Base-by-base conservation (phyloP, 2,797 vertebrate species). In the Melanotaenia boesemani region DNA sequence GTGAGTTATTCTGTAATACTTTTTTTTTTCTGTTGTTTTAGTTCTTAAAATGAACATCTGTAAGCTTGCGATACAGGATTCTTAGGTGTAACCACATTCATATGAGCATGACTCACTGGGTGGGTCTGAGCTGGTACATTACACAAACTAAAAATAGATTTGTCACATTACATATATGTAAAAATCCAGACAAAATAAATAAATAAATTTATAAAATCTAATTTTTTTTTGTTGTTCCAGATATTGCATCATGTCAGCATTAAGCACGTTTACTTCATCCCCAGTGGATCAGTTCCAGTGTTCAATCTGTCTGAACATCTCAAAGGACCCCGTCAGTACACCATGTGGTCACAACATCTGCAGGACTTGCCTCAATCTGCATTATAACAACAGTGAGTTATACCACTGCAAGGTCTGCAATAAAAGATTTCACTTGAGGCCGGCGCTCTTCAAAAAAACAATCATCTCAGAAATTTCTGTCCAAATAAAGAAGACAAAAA, bases 311-410 rank as follows among this genome's bases (percentile, higher is more conserved):
- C 32, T 61, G 50, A 57, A 80, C 0, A 44, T 89, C 63, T 91
- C 89, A 78, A 89, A 18, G 12, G 79, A 89, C 39, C 91, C 91
- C 24, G 24, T 26, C 24, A 26, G 24, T 26, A 26, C 24, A 26
- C 24, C 24, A 26, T 26, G 24, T 26, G 24, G 89, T 11, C 91
- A 93, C 80, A 90, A 52, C 74, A 91, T 92, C 83, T 93, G 91
- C 50, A 86, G 83, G 48, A 60, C 68, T 60, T 93, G 90, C 71
- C 83, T 92, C 12, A 69, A 20, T 6, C 44, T 39, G 24, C 79
- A 58, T n/a, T 91, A 89, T 89, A 84, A 83, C 58, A 30, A 55
- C 15, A 54, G 44, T 2, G 78, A 87, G 0, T 12, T 69, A 0
- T 91, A 85, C 28, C 80, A 72, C 16, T 93, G 92, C 39, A 91